A percentile compares a stretch with the other conserved stretches of the same genome.
Evolutionary conservation across 2,888 invertebrate species (phyloP).

Genomic region (Nephrotoma appendiculata): DNA sequence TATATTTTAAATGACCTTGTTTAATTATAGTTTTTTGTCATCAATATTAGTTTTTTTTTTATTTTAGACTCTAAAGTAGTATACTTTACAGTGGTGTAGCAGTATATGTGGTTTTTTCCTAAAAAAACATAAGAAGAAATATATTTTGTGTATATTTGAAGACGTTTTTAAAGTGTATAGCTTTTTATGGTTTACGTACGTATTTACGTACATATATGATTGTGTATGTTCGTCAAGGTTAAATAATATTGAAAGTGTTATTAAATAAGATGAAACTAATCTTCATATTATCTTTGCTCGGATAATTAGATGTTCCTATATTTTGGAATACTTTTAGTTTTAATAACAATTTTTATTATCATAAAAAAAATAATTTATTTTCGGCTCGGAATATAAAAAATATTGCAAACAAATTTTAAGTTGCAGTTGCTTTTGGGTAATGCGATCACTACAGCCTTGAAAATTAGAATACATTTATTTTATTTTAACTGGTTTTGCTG

Average conservation of each 20-base stretch:
- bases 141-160: neutral
- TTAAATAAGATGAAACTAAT: neutral
- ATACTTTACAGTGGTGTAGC: neutral
- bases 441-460: neutral
- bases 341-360: neutral
- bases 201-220: neutral
- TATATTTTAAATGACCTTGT: neutral
- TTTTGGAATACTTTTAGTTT: neutral
- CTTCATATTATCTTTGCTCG: neutral
- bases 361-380: neutral
- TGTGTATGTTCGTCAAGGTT: neutral
- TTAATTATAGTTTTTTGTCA: neutral
- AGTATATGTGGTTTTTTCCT: neutral
- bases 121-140: neutral
- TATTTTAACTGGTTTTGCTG: neutral
- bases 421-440: neutral
- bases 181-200: neutral
- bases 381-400: neutral
- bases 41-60: neutral
- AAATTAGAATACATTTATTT: neutral
- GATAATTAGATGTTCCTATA: neutral
- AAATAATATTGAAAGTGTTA: neutral
- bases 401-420: neutral
- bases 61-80: neutral
- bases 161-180: neutral